Evolutionary conservation across 1,140 invertebrate species (phyloP), one percentile per base, ranked within the genome.

Genomic region (Bilobella aurantiaca): DNA sequence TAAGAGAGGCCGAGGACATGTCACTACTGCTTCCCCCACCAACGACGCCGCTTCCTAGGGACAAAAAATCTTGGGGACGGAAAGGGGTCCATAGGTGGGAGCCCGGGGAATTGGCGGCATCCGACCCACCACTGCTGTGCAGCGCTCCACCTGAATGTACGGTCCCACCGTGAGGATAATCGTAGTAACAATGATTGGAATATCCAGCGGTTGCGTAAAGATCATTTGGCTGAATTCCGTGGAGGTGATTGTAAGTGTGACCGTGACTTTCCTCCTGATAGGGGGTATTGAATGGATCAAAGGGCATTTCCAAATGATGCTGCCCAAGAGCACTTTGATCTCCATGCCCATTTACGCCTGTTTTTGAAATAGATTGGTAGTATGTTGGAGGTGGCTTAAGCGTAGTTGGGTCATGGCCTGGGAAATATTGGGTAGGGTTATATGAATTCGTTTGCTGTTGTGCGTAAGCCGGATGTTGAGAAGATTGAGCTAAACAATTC

Each of bases 11-110:
- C 21, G 31, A 49, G 28, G 62, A 29, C 14, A 63, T 57, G 31
- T 27, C 67, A 31, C 31, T 64, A 16, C 58, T 34, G 28, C 30
- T 28, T 2, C 61, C 8, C 46, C 29, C 46, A 12, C 25, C 49
- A n/a, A 30, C n/a, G n/a, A n/a, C n/a, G n/a, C n/a, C n/a, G 57
- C 31, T 59, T 30, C 28, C 37, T 21, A 53, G 2, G 23, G 31
- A 57, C 16, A 21, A 14, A 18, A 53, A 61, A 14, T 68, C 62
- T 64, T 56, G 47, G 12, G 63, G 21, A 14, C 63, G 25, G 47
- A 68, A 68, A 8, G 67, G 63, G 29, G 63, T 59, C 63, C 67
- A 65, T 1, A 65, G 37, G 30, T 62, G 58, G 16, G 58, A 8
- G 63, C 64, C 42, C 21, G 34, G 34, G 34, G 8, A 12, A 18